Percentiles rank a stretch among this genome's conserved stretches.
Evolutionary conservation across 2,888 invertebrate genomes (phyloP).

Genomic region (Beris morrisii): DNA sequence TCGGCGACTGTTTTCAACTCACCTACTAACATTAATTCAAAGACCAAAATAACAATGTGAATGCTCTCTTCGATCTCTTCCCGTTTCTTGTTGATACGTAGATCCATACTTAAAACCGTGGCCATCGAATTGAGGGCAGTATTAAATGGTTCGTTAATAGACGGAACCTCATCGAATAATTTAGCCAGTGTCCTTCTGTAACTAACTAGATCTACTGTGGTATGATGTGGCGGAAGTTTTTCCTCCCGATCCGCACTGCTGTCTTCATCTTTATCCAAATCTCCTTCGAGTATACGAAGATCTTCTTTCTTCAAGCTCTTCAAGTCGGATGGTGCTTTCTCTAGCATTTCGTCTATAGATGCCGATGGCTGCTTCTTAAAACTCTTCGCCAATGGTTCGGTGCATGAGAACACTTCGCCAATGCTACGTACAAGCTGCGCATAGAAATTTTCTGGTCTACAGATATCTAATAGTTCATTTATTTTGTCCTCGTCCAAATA

Average conservation of each 20-base stretch:
- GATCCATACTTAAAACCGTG: slow-evolving; percentile 40
- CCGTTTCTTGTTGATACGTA: slow-evolving; percentile 39
- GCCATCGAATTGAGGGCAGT: slow-evolving; percentile 43
- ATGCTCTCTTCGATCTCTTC: slow-evolving; percentile 49
- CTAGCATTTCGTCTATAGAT: slow-evolving; percentile 59
- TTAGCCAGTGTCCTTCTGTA: slow-evolving; percentile 59
- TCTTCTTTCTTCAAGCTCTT: slow-evolving; percentile 70
- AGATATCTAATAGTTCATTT: slow-evolving; percentile 73
- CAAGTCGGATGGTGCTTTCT: slow-evolving; percentile 60
- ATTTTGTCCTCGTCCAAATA: slow-evolving; percentile 66
- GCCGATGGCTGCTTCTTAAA: slow-evolving; percentile 62
- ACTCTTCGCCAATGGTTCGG: slow-evolving; percentile 72
- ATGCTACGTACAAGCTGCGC: slow-evolving; percentile 74
- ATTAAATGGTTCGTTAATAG: slow-evolving; percentile 50
- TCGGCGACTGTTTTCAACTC: slow-evolving; percentile 43
- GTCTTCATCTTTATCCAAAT: slow-evolving; percentile 87
- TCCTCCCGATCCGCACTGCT: slow-evolving; percentile 58
- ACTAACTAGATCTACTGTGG: slow-evolving; percentile 64
- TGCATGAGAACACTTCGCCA: slow-evolving; percentile 73
- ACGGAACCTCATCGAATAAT: slow-evolving; percentile 46
- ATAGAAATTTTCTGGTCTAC: slow-evolving; percentile 68
- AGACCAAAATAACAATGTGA: slow-evolving; percentile 69
- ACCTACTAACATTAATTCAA: slow-evolving; percentile 75
- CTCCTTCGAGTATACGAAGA: slow-evolving; percentile 71
- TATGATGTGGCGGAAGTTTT: slow-evolving; percentile 41